Conservation (phyloP, 1,140 invertebrate genomes). For the Formica selysi region DNA sequence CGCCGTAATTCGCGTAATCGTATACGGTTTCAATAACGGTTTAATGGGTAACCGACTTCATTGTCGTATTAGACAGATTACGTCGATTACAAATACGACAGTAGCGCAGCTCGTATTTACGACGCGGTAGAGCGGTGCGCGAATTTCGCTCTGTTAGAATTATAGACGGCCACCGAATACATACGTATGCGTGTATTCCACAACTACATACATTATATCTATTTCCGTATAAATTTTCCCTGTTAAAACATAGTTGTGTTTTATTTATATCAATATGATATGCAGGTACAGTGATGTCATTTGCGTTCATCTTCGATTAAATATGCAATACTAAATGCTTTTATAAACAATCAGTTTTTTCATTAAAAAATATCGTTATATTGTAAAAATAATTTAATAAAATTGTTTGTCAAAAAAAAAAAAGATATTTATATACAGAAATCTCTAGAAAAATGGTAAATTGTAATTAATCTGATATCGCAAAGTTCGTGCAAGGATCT, state of each 20-base stretch:
- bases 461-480: neutral
- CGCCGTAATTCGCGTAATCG: conserved; percentile 57
- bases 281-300: neutral
- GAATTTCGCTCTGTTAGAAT: conserved; percentile 40
- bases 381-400: neutral
- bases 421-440: neutral
- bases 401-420: neutral
- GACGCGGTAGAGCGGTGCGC: neutral
- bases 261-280: conserved; percentile 46
- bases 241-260: conserved; percentile 46
- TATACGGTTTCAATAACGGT: conserved; percentile 60
- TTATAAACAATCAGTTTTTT: neutral
- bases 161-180: conserved; percentile 12
- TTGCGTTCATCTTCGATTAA: conserved; percentile 3
- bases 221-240: conserved; percentile 28
- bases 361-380: too few relatives aligned
- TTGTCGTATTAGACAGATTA: conserved; percentile 61
- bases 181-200: neutral
- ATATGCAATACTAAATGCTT: conserved; percentile 11
- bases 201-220: neutral
- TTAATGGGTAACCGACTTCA: conserved; percentile 63
- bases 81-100: conserved; percentile 58
- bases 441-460: neutral
- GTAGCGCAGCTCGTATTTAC: conserved; percentile 43
- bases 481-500: neutral